phyloP scores from a whole-genome alignment of 1,140 invertebrate species.

The Solenopsis fugax region DNA sequence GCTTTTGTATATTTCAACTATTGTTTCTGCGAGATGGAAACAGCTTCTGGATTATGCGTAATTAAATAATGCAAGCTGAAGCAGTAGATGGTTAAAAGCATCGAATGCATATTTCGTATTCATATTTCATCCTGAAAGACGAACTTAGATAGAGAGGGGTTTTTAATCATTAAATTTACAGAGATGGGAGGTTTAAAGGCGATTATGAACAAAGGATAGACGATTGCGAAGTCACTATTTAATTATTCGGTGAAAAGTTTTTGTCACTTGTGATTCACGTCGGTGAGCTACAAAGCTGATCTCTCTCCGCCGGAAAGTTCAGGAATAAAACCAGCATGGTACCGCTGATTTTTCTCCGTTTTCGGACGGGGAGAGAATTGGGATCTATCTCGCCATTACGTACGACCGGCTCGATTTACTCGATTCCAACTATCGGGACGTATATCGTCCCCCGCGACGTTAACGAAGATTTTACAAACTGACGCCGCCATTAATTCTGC shows the following conservation, averaged over 20 bases:
- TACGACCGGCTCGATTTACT: slow-evolving; percentile 51
- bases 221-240: slow-evolving; percentile 44
- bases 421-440: slow-evolving; percentile 66
- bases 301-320: slow-evolving; percentile 14
- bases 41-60: slow-evolving; percentile 37
- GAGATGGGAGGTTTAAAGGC: slow-evolving; percentile 51
- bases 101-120: slow-evolving; percentile 34
- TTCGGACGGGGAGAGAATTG: slow-evolving; percentile 18
- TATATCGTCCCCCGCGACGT: slow-evolving; percentile 55
- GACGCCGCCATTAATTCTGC: slow-evolving; percentile 80
- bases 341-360: slow-evolving; percentile 53
- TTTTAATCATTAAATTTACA: slow-evolving; percentile 55
- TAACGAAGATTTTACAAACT: slow-evolving; percentile 77
- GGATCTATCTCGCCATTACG: slow-evolving; percentile 53
- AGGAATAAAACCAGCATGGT: slow-evolving; percentile 39
- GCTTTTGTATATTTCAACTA: slow-evolving; percentile 24
- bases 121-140: slow-evolving; percentile 43
- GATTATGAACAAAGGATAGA: slow-evolving; percentile 11
- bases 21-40: slow-evolving; percentile 19
- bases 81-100: slow-evolving; percentile 47
- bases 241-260: slow-evolving; percentile 58
- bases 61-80: slow-evolving; percentile 45
- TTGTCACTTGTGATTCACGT: slow-evolving; percentile 51
- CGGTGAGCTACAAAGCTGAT: slow-evolving; percentile 21
- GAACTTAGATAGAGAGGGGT: neutral